Evolutionary conservation across 2,797 vertebrate species (phyloP), one percentile per base, ranked within the genome.

Genomic region (Alosa sapidissima): DNA sequence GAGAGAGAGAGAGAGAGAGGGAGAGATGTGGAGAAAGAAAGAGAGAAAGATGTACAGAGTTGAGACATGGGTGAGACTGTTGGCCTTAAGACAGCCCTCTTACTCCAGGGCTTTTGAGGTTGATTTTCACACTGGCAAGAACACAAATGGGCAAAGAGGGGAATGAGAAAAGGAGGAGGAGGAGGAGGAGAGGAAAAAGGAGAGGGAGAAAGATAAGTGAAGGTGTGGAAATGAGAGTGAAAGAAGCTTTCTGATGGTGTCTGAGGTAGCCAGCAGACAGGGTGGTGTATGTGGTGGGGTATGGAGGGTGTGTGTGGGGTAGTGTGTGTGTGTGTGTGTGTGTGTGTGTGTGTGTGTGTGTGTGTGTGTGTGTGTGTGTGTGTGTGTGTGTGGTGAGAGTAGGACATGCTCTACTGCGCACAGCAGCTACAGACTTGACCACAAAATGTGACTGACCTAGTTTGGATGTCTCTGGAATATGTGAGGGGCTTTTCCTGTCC

Each of bases 401-500:
- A 84, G 82, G 62, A 81, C 85, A 81, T 36, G 84, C 86, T 87
- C 81, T n/a, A 81, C 84, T 86, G 85, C 82, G 83, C 85, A 81
- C 72, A 82, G 84, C 93, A 93, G 88, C 92, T 91, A 92, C 88
- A 92, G 90, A 86, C 92, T 90, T 82, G 88, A 90, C 89, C 91
- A 91, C 91, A 91, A 91, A 91, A 91, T 87, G 92, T 90, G 91
- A 91, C 87, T 95, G 95, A 95, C 94, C 94, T 93, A 95, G 92
- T 95, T 95, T 91, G 90, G 91, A 92, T 91, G 90, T 92, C 93
- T 94, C 90, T 94, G 91, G 91, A 94, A 93, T 82, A 93, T 84
- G 81, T 92, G 84, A 92, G 87, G 93, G 94, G 93, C 91, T 95
- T 95, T 96, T 94, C 94, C 93, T 19, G 90, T 87, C 89, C 83